Evolutionary conservation across 2,888 invertebrate species (phyloP).

Genomic region (Parochlus steinenii): DNA sequence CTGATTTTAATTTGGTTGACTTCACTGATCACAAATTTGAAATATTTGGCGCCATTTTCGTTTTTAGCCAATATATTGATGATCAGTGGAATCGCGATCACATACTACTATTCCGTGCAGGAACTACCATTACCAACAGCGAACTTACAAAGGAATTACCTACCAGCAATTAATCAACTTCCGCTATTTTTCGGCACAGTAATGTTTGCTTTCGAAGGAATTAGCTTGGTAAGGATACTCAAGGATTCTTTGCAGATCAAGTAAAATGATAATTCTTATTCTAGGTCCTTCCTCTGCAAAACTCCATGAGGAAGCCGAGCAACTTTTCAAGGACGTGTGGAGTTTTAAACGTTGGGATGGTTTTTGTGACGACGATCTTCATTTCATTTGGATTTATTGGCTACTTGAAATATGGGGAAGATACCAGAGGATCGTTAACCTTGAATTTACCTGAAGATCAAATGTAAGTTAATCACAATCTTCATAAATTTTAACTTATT

Average conservation of each 20-base stretch:
- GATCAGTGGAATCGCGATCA: constrained; percentile 45
- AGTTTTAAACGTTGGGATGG: constrained; percentile 81
- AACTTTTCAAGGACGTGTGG: constrained; percentile 66
- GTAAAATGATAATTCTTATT: constrained; percentile 10
- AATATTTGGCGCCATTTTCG: constrained; percentile 61
- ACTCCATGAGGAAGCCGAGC: constrained; percentile 68
- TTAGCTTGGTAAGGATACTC: constrained; percentile 53
- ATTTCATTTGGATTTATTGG: constrained; percentile 71
- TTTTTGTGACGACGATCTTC: constrained; percentile 60
- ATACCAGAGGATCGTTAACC: constrained; percentile 69
- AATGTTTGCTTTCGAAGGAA: constrained; percentile 93
- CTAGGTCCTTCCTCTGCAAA: constrained; percentile 84
- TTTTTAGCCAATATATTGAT: constrained; percentile 63
- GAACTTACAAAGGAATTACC: constrained; percentile 27
- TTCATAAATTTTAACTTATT: constrained; percentile 10
- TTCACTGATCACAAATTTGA: constrained; percentile 59
- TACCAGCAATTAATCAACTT: constrained; percentile 29
- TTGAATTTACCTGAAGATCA: constrained; percentile 55
- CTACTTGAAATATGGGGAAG: constrained; percentile 75
- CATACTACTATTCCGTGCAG: constrained; percentile 56
- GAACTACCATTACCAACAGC: constrained; percentile 51
- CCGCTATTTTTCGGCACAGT: constrained; percentile 93
- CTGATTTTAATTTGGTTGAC: constrained; percentile 54
- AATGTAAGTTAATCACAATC: constrained; percentile 27
- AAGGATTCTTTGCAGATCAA: neutral